Evolutionary conservation across 2,113 vertebrate genomes (phyloP), one percentile per base, ranked within the genome.

Genomic region (Alectura lathami): DNA sequence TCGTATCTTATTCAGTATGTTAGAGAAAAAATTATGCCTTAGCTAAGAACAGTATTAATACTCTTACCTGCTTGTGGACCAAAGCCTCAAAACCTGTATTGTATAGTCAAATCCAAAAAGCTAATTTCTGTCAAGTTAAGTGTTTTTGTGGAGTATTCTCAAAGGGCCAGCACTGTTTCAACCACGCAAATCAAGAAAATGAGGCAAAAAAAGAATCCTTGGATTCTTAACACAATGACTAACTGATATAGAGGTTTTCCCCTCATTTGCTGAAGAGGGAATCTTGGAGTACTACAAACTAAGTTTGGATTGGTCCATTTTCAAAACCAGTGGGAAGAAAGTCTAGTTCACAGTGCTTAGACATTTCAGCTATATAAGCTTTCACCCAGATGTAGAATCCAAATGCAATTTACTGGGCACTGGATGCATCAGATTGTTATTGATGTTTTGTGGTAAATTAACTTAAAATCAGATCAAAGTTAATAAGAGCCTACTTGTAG

Each of bases 201-300:
- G 0, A 68, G n/a, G 15, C 7, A 10, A 60, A 83, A 56, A 36
- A 0, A 0, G 9, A 53, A 14, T 12, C 13, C 16, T 17, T 64
- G 43, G 8, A 64, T 67, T 53, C 15, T 75, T 85, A 50, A 9
- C 26, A 17, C 38, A 29, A 9, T 48, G 36, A 34, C 10, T n/a
- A 79, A 51, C 6, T n/a, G 5, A 43, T 42, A 47, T 51, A 6
- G 16, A 84, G 5, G 11, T 6, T 82, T 69, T 73, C 6, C 29
- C 6, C 5, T 42, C 24, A 24, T 56, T 36, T 74, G 3, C 32
- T 79, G 48, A 11, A 50, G 47, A 68, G 11, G 9, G 16, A 47
- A 5, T 29, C 51, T 29, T 60, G 22, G 20, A 77, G 13, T 18
- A 30, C 7, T 26, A 56, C 4, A 30, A 30, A 63, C 6, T 15